A percentile compares a stretch with the other conserved stretches of the same genome.
phyloP scores from a whole-genome alignment of 2,113 vertebrate genomes.

The Solenodon paradoxus region DNA sequence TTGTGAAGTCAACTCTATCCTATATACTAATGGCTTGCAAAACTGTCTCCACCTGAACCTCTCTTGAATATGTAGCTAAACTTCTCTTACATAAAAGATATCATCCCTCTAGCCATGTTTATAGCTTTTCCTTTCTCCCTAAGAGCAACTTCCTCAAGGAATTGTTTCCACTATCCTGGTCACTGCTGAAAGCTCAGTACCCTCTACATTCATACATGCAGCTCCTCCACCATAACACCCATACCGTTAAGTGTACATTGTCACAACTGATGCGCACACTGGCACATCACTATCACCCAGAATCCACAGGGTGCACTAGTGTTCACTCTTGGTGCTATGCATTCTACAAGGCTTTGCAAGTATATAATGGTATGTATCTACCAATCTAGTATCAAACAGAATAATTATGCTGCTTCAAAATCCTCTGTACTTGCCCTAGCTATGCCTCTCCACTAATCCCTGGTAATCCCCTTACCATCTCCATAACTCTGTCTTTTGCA shows the following conservation, averaged over 20 bases:
- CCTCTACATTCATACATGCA: background rate
- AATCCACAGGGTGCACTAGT: background rate
- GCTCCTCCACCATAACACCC: background rate
- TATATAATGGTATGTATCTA: background rate
- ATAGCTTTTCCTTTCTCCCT: background rate
- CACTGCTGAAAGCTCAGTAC: background rate
- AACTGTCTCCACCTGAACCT: background rate
- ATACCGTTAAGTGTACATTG: background rate
- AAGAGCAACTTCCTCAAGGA: background rate
- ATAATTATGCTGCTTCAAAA: background rate
- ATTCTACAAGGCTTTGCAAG: background rate
- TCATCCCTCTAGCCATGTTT: background rate
- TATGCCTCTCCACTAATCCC: background rate
- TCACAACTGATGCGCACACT: background rate
- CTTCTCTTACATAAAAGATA: background rate
- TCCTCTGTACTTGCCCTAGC: background rate
- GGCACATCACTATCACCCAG: background rate
- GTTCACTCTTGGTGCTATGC: background rate
- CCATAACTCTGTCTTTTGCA: background rate
- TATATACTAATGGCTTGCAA: background rate
- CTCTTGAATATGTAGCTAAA: background rate
- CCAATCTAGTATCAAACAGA: background rate
- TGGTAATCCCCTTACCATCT: background rate
- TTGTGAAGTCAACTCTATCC: background rate
- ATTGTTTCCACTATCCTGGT: background rate